A percentile compares a stretch with the other conserved stretches of the same genome.
These are phyloP conservation scores for Mus spretus DNA, from an alignment of 2,797 vertebrate genomes.

Conservation along the genomic window DNA sequence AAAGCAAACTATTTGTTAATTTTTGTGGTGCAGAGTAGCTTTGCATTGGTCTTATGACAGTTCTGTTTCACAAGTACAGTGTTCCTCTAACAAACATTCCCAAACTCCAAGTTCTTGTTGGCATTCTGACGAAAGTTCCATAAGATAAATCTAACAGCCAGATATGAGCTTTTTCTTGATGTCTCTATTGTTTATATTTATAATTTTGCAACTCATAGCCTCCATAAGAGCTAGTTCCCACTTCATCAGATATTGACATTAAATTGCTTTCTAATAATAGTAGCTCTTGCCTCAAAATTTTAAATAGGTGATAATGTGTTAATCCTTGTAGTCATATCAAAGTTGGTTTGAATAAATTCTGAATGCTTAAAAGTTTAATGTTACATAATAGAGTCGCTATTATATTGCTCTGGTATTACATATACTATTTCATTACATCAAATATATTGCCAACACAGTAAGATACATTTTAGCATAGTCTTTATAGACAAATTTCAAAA, in stretches of 20 bases:
- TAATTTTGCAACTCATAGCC: not conserved
- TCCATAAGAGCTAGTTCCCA: not conserved
- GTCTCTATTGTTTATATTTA: not conserved
- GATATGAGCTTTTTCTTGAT: not conserved
- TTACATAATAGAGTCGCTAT: not conserved
- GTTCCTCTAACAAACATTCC: not conserved
- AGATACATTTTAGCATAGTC: constrained; percentile 22
- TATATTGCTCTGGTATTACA: constrained; percentile 36
- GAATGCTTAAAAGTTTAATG: not conserved
- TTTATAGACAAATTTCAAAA: constrained; percentile 66
- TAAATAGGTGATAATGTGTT: not conserved
- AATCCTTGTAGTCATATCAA: not conserved
- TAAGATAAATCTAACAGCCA: not conserved
- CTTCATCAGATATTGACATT: not conserved
- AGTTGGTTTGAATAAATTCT: not conserved
- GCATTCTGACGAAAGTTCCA: not conserved
- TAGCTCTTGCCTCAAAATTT: not conserved
- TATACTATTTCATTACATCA: not conserved
- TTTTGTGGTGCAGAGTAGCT: not conserved
- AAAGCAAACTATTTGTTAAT: not conserved
- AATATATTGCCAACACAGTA: not conserved
- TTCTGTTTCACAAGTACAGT: not conserved
- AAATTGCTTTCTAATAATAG: not conserved
- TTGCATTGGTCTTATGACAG: not conserved
- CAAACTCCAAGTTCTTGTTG: not conserved